Conservation (phyloP, 2,797 vertebrate genomes). For the Setipinna tenuifilis region DNA sequence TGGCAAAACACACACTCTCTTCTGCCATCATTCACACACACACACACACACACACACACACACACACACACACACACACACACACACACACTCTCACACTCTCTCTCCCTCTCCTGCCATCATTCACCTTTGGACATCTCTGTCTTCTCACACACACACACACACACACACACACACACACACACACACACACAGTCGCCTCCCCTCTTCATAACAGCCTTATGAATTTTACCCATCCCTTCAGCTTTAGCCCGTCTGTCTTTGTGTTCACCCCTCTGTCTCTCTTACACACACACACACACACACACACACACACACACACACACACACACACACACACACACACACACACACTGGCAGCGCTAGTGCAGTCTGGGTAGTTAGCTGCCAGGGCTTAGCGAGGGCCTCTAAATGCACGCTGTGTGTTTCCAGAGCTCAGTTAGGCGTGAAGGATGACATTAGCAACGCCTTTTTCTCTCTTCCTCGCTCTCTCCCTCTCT, state of each 20-base stretch:
- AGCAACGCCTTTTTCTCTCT: background rate
- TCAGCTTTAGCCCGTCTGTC: no score
- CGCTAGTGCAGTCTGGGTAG: background rate
- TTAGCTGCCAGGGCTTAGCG: background rate
- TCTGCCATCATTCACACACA: background rate
- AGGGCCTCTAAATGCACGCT: background rate
- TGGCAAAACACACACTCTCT: background rate
- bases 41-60: no score
- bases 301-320: background rate
- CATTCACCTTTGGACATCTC: background rate
- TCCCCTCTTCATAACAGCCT: no score
- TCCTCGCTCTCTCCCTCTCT: background rate
- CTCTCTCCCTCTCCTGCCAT: background rate
- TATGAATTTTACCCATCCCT: background rate
- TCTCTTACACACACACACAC: background rate
- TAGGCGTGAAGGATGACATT: background rate
- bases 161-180: no score
- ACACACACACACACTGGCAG: background rate
- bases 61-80: background rate
- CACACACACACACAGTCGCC: no score
- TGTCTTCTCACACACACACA: background rate
- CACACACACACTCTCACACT: background rate
- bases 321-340: background rate
- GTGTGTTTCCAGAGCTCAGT: background rate
- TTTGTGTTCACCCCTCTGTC: no score